Conservation (phyloP, 2,888 invertebrate species). For the Bombyx huttoni region DNA sequence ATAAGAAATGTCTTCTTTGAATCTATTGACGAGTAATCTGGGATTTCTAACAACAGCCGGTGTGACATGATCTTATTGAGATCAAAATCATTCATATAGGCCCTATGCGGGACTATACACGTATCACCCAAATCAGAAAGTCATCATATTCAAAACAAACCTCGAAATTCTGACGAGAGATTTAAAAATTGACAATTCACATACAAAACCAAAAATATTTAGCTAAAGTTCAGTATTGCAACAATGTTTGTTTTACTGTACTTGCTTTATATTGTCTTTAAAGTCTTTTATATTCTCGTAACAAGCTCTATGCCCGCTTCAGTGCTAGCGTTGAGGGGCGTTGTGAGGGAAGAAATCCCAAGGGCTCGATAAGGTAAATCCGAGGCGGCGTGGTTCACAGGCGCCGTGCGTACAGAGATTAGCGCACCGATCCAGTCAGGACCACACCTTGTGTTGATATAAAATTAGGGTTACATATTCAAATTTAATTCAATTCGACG, state of each 20-base stretch:
- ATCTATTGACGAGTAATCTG: no score
- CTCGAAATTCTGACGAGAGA: no score
- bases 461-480: slow-evolving; percentile 15
- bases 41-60: no score
- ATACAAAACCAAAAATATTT: no score
- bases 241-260: slow-evolving; percentile 36
- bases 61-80: no score
- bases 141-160: no score
- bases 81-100: no score
- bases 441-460: slow-evolving; percentile 43
- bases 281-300: slow-evolving; percentile 45
- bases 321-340: slow-evolving; percentile 16
- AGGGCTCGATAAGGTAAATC: slow-evolving; percentile 60
- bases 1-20: no score
- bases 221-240: slow-evolving; percentile 18
- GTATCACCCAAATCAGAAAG: no score
- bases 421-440: slow-evolving; percentile 32
- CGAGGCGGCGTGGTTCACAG: slow-evolving; percentile 39
- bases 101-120: no score
- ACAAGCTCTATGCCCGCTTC: slow-evolving; percentile 17
- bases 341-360: slow-evolving; percentile 33
- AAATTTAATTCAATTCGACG: slow-evolving; percentile 32
- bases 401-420: slow-evolving; percentile 41
- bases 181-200: no score
- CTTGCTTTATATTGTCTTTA: slow-evolving; percentile 10